Conservation (phyloP, 2,113 vertebrate genomes). For the Calcarius ornatus region DNA sequence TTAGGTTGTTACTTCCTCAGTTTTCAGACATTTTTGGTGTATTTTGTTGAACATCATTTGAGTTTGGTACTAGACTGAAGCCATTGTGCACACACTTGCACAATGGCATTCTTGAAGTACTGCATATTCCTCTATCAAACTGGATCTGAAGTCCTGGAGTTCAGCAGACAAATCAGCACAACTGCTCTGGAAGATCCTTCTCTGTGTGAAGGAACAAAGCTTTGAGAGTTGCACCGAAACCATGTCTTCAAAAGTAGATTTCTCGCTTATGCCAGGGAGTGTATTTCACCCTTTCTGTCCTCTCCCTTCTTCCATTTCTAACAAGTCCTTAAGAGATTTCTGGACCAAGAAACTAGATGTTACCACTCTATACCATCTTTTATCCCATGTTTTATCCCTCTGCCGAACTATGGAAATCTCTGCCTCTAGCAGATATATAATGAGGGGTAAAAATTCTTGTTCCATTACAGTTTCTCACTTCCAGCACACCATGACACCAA, state of each 20-base stretch:
- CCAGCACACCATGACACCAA: not conserved
- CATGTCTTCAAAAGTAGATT: not conserved
- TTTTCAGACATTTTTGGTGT: not conserved
- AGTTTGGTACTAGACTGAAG: not conserved
- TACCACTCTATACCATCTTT: not conserved
- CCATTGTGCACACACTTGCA: not conserved
- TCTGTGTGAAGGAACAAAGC: not conserved
- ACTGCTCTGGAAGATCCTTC: not conserved
- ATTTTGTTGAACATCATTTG: not conserved
- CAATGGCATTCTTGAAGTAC: not conserved
- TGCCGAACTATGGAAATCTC: not conserved
- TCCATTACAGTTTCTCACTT: not conserved
- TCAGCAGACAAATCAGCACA: not conserved
- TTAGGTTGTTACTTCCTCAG: not conserved
- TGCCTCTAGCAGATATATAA: not conserved
- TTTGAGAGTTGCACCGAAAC: not conserved
- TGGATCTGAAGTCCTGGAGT: not conserved
- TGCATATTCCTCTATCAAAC: not conserved
- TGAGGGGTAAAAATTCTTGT: not conserved
- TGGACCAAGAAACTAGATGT: not conserved
- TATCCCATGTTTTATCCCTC: not conserved
- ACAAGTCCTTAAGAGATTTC: not conserved
- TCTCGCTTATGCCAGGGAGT: not conserved
- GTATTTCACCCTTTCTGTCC: not conserved
- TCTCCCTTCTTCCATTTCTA: not conserved